Evolutionary conservation across 1,140 invertebrate genomes (phyloP).

Genomic region (Bombus soroeensis): DNA sequence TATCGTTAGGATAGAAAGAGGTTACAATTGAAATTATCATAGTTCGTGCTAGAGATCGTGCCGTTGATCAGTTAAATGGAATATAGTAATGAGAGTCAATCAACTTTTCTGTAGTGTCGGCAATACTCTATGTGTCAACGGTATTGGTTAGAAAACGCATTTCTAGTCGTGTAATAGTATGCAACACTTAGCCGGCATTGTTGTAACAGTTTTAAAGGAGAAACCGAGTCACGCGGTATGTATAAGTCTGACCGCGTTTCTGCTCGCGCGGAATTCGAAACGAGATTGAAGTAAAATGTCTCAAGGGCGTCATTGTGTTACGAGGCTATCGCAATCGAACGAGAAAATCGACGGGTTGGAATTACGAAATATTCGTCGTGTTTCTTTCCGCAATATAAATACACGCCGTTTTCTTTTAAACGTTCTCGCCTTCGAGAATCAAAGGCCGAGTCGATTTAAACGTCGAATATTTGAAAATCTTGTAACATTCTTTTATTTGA

Average conservation of each 20-base stretch:
- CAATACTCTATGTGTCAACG: not conserved
- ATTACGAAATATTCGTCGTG: not conserved
- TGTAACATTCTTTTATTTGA: not conserved
- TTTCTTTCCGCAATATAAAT: not conserved
- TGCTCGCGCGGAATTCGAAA: slow-evolving; percentile 14
- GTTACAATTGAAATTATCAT: slow-evolving; percentile 13
- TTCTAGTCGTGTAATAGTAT: not conserved
- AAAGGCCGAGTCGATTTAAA: not conserved
- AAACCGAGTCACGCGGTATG: not conserved
- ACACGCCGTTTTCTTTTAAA: not conserved
- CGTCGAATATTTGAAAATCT: not conserved
- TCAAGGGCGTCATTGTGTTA: not conserved
- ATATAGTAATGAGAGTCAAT: slow-evolving; percentile 14
- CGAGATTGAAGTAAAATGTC: slow-evolving; percentile 6
- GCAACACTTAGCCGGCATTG: not conserved
- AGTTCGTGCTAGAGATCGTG: slow-evolving; percentile 29
- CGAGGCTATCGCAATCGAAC: not conserved
- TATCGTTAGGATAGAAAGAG: not conserved
- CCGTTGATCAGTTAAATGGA: slow-evolving; percentile 15
- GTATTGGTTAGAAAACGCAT: slow-evolving; percentile 11
- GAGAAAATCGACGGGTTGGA: not conserved
- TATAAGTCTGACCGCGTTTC: not conserved
- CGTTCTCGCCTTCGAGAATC: not conserved
- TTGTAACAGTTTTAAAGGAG: not conserved
- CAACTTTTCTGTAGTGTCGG: not conserved